Conservation (phyloP, 2,888 invertebrate species). For the Tricholauxania praeusta region DNA sequence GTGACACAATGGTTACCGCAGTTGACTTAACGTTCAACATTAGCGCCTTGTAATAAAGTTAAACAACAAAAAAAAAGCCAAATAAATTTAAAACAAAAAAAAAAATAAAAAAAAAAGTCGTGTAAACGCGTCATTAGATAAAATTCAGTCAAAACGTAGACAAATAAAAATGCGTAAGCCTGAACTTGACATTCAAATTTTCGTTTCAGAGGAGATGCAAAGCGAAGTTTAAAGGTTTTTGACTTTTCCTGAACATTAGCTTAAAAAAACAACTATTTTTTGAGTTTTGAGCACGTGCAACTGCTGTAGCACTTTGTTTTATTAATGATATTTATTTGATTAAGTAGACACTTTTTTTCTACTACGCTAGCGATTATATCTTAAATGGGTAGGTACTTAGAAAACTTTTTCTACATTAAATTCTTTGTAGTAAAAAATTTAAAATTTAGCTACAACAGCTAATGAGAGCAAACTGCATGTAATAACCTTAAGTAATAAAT, state of each 20-base stretch:
- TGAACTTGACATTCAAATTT: constrained; percentile 45
- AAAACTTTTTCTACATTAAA: too few relatives aligned
- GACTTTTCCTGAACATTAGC: background rate
- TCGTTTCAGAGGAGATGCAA: background rate
- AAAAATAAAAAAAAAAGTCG: background rate
- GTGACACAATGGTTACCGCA: constrained; percentile 12
- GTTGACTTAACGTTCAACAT: background rate
- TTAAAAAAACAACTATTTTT: background rate
- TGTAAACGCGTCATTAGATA: constrained; percentile 34
- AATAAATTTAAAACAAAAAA: constrained; percentile 14
- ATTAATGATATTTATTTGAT: too few relatives aligned
- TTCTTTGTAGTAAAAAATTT: too few relatives aligned
- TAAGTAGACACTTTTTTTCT: too few relatives aligned
- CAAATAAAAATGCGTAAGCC: constrained; percentile 5
- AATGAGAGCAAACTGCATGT: too few relatives aligned
- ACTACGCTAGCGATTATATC: too few relatives aligned
- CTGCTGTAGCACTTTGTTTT: constrained; percentile 15
- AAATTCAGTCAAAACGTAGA: constrained; percentile 24
- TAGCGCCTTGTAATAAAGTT: background rate
- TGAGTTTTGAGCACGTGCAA: constrained; percentile 13
- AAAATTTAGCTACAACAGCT: too few relatives aligned
- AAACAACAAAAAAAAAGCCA: constrained; percentile 13
- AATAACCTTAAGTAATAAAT: too few relatives aligned
- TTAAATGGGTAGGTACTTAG: too few relatives aligned
- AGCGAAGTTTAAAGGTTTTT: constrained; percentile 6